These are phyloP conservation scores for Adelphocoris suturalis DNA, from an alignment of 2,888 invertebrate genomes.

Conservation along the genomic window DNA sequence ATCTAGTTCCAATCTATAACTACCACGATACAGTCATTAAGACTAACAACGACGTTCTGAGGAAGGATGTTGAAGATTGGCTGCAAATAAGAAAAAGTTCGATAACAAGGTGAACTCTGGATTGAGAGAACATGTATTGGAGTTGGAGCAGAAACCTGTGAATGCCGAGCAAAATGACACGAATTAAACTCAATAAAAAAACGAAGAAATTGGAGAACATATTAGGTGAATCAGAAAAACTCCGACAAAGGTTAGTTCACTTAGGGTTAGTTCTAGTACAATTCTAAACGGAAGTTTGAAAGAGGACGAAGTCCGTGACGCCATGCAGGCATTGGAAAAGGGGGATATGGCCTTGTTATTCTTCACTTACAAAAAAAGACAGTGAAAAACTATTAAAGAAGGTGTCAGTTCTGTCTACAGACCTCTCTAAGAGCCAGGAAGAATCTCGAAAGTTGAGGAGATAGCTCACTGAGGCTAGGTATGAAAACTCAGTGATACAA, in stretches of 20 bases:
- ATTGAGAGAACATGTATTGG: conserved; percentile 21
- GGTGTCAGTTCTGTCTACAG: not conserved
- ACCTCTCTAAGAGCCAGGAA: conserved; percentile 18
- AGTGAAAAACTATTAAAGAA: conserved; percentile 11
- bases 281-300: conserved; percentile 19
- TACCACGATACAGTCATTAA: conserved; percentile 49
- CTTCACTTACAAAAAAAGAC: conserved; percentile 47
- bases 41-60: conserved; percentile 17
- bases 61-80: conserved; percentile 38
- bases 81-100: not conserved
- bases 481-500: conserved; percentile 26
- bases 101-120: conserved; percentile 36
- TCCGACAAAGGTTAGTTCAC: conserved; percentile 1
- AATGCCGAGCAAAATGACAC: conserved; percentile 25
- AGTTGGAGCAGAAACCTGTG: conserved; percentile 33
- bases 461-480: not conserved
- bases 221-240: conserved; percentile 15
- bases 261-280: not conserved
- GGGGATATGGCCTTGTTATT: conserved; percentile 33
- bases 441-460: conserved; percentile 20
- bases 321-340: conserved; percentile 14
- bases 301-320: conserved; percentile 2
- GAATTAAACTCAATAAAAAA: conserved; percentile 40
- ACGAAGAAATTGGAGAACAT: conserved; percentile 47
- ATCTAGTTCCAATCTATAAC: conserved; percentile 52